phyloP scores from a whole-genome alignment of 2,797 vertebrate genomes.

The Florisuga fusca region DNA sequence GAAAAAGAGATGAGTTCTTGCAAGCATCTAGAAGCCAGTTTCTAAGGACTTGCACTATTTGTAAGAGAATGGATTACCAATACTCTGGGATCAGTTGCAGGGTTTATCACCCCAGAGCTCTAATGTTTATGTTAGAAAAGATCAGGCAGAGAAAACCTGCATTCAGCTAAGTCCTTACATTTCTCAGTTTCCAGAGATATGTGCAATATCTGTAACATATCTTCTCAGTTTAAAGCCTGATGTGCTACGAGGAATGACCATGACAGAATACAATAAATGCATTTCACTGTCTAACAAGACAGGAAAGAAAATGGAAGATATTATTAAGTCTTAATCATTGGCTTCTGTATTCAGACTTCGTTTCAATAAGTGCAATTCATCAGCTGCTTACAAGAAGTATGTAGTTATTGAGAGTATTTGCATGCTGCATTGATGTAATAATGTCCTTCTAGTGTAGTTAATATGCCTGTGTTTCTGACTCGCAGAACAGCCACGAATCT shows the following conservation, averaged over 20 bases:
- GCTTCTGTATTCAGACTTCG: background rate
- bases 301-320: slow-evolving; percentile 28
- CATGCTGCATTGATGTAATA: background rate
- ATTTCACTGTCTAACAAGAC: slow-evolving; percentile 19
- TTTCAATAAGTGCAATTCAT: slow-evolving; percentile 35
- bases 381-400: slow-evolving; percentile 35
- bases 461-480: slow-evolving; percentile 47
- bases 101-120: background rate
- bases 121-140: background rate
- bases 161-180: background rate
- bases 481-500: background rate
- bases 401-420: slow-evolving; percentile 47
- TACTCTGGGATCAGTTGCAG: background rate
- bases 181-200: background rate
- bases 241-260: fast-evolving
- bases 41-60: background rate
- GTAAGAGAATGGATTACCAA: background rate
- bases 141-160: background rate
- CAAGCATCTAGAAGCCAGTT: background rate
- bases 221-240: background rate
- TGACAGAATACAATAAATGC: background rate
- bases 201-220: background rate
- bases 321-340: slow-evolving; percentile 30
- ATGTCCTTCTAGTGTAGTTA: background rate
- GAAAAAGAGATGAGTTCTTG: background rate